phyloP scores from a whole-genome alignment of 2,888 invertebrate genomes.

The Iselma pallidipennis region DNA sequence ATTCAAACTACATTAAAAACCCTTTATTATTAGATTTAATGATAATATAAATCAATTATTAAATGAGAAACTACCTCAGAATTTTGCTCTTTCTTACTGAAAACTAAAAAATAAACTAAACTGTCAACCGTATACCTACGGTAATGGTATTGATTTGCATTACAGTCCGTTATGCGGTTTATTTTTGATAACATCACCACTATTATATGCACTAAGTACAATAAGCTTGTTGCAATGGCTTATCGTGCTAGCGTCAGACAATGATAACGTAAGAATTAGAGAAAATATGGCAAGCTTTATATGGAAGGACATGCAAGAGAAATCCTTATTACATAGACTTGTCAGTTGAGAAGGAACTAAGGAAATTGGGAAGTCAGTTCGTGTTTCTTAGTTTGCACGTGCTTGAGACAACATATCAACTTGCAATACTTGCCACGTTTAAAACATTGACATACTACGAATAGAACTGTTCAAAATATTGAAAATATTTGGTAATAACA shows the following conservation, averaged over 20 bases:
- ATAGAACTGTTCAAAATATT: neutral
- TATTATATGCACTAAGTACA: too few relatives aligned
- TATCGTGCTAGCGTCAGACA: neutral
- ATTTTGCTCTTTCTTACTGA: too few relatives aligned
- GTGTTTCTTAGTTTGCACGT: conserved; percentile 32
- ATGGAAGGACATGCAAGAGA: conserved; percentile 17
- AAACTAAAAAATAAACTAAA: too few relatives aligned
- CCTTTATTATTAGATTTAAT: too few relatives aligned
- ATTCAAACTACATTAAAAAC: too few relatives aligned
- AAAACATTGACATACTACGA: conserved; percentile 26
- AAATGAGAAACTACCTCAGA: too few relatives aligned
- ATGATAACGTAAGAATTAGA: neutral
- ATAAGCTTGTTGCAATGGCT: neutral
- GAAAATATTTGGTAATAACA: neutral
- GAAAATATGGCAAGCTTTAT: neutral
- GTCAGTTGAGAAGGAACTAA: conserved; percentile 33
- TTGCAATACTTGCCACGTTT: conserved; percentile 23
- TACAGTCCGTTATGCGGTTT: too few relatives aligned
- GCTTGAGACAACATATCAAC: conserved; percentile 24
- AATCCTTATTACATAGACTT: conserved; percentile 32
- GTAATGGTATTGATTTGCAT: too few relatives aligned
- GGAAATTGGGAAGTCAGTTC: conserved; percentile 36
- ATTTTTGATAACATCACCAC: too few relatives aligned
- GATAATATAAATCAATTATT: too few relatives aligned
- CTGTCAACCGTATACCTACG: too few relatives aligned